These are phyloP conservation scores for Harpalus rufipes DNA, from an alignment of 2,888 invertebrate species.

Conservation along the genomic window DNA sequence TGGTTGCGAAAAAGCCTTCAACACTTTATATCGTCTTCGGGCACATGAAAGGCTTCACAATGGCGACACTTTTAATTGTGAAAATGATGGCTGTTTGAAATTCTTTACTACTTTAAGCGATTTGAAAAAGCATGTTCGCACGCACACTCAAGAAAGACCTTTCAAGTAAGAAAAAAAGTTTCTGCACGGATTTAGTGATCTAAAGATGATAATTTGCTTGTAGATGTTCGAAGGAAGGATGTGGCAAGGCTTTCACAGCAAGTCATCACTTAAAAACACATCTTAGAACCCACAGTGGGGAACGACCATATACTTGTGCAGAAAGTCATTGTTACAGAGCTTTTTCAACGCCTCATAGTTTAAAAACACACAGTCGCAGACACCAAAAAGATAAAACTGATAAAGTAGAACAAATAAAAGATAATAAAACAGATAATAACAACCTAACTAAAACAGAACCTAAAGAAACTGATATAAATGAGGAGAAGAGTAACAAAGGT, in stretches of 20 bases:
- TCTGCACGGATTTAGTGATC: not conserved
- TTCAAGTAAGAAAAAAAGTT: conserved; percentile 83
- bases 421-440: conserved; percentile 16
- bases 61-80: conserved; percentile 96
- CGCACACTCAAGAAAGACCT: conserved; percentile 94
- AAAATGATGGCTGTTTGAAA: conserved; percentile 89
- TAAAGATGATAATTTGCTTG: conserved; percentile 13
- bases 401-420: conserved; percentile 65
- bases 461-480: conserved; percentile 43
- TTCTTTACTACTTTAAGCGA: conserved; percentile 97
- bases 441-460: conserved; percentile 22
- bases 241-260: conserved; percentile 95
- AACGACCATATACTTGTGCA: conserved; percentile 88
- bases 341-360: conserved; percentile 91
- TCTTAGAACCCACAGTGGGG: conserved; percentile 87
- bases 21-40: conserved; percentile 94
- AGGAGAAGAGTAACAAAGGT: conserved; percentile 18
- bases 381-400: conserved; percentile 79
- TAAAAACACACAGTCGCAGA: conserved; percentile 88
- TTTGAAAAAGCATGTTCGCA: conserved; percentile 94
- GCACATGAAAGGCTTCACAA: conserved; percentile 96
- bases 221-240: conserved; percentile 90
- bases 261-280: conserved; percentile 97
- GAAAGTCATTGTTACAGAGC: conserved; percentile 84
- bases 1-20: conserved; percentile 95